These are phyloP conservation scores for Xenotilapia caudafasciata DNA, from an alignment of 2,113 vertebrate species.

Conservation along the genomic window DNA sequence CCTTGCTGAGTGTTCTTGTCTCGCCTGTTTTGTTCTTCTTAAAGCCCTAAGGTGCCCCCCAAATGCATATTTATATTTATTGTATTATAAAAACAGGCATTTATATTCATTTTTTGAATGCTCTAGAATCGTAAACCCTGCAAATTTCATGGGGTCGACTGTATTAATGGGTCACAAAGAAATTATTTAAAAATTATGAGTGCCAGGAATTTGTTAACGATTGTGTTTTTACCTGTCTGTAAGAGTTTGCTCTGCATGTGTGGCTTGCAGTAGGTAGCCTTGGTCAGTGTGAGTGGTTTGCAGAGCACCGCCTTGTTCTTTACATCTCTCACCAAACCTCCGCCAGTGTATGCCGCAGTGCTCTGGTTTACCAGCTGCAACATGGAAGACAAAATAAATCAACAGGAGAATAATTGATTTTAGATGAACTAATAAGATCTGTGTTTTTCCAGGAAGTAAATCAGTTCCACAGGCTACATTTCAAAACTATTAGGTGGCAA, in stretches of 20 bases:
- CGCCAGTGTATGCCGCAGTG: slow-evolving; percentile 73
- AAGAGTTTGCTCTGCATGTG: slow-evolving; percentile 96
- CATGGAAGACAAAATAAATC: background rate
- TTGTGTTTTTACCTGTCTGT: slow-evolving; percentile 83
- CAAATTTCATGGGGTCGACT: background rate
- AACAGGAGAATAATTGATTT: background rate
- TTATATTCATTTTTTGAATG: background rate
- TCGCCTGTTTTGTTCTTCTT: background rate
- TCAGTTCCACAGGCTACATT: background rate
- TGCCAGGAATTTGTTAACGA: background rate
- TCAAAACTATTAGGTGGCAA: background rate
- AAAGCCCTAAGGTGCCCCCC: background rate
- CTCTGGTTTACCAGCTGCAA: slow-evolving; percentile 73
- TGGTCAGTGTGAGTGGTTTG: slow-evolving; percentile 95
- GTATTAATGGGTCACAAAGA: background rate
- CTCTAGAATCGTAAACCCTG: background rate
- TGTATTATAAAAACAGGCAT: background rate
- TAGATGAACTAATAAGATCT: background rate
- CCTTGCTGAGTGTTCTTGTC: background rate
- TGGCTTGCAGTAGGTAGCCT: slow-evolving; percentile 97
- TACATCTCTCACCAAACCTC: slow-evolving; percentile 84
- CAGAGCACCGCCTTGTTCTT: slow-evolving; percentile 98
- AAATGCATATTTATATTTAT: background rate
- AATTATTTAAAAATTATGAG: background rate
- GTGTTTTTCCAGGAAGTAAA: background rate